Evolutionary conservation across 1,140 invertebrate genomes (phyloP).

Genomic region (Papilio glaucus): DNA sequence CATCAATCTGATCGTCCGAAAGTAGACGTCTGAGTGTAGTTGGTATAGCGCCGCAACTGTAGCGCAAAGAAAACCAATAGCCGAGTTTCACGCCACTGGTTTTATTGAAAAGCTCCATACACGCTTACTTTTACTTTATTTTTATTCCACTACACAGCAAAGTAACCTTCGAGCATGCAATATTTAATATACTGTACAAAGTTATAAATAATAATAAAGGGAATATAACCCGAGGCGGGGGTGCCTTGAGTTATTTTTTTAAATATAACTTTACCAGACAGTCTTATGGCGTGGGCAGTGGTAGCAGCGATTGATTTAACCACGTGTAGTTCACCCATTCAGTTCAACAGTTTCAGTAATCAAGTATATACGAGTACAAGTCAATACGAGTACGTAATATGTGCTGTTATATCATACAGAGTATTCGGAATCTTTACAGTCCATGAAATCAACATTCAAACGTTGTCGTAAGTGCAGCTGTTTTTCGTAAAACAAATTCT

Average conservation of each 20-base stretch:
- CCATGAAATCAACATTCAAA: too few relatives aligned
- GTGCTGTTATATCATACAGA: too few relatives aligned
- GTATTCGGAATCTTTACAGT: too few relatives aligned
- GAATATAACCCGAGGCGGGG: constrained; percentile 37
- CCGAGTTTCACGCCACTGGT: constrained; percentile 59
- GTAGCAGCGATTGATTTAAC: neutral
- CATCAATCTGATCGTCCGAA: constrained; percentile 29
- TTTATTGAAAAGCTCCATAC: constrained; percentile 69
- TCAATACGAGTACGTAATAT: too few relatives aligned
- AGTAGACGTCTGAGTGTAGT: constrained; percentile 21
- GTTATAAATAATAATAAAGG: constrained; percentile 36
- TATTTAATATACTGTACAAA: constrained; percentile 45
- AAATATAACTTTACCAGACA: neutral
- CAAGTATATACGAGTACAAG: too few relatives aligned
- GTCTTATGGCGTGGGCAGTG: neutral
- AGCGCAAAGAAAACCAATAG: constrained; percentile 68
- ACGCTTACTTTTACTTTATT: constrained; percentile 54
- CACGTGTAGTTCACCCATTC: too few relatives aligned
- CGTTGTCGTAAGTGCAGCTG: too few relatives aligned
- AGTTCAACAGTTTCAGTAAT: too few relatives aligned
- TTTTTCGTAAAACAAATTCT: too few relatives aligned
- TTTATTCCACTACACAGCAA: constrained; percentile 56
- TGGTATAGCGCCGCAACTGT: constrained; percentile 33
- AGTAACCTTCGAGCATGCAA: constrained; percentile 46
- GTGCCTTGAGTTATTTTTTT: neutral